Conservation (phyloP, 2,888 invertebrate species). For the Agonopterix alstromeriana region DNA sequence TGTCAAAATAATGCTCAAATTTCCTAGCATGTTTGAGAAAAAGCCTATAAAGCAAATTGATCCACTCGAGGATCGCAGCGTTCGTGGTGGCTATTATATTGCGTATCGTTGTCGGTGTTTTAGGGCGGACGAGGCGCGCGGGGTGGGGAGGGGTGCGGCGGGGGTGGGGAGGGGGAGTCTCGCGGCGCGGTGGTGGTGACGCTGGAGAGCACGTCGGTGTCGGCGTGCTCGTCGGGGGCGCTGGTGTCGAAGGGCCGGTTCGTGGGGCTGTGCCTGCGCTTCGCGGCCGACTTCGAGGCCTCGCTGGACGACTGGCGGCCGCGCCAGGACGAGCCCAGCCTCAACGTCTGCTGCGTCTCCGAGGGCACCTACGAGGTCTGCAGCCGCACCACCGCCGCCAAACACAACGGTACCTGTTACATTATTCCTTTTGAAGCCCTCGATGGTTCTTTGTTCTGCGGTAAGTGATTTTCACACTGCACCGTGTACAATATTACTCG, state of each 20-base stretch:
- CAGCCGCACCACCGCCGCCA: slow-evolving; percentile 92
- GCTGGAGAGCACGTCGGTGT: slow-evolving; percentile 95
- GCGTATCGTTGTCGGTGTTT: slow-evolving; percentile 6
- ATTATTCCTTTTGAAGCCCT: too few relatives aligned
- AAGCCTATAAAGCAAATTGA: too few relatives aligned
- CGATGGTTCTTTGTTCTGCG: too few relatives aligned
- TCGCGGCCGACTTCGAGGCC: slow-evolving; percentile 98
- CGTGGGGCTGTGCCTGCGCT: slow-evolving; percentile 93
- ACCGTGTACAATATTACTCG: too few relatives aligned
- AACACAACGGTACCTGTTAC: slow-evolving; percentile 79
- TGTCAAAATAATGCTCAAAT: too few relatives aligned
- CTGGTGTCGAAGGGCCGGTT: slow-evolving; percentile 89
- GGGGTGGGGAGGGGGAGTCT: slow-evolving; percentile 84
- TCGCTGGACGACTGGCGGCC: slow-evolving; percentile 99
- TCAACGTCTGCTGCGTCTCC: slow-evolving; percentile 98
- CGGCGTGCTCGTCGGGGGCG: slow-evolving; percentile 96
- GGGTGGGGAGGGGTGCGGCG: slow-evolving; percentile 25
- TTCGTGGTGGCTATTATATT: too few relatives aligned
- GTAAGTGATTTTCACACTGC: too few relatives aligned
- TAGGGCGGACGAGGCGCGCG: slow-evolving; percentile 20
- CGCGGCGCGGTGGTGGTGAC: slow-evolving; percentile 97
- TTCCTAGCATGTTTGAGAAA: too few relatives aligned
- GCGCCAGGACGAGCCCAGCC: slow-evolving; percentile 85
- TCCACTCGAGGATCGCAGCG: too few relatives aligned
- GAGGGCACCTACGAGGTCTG: slow-evolving; percentile 99